Conservation (phyloP, 1,140 invertebrate genomes). For the Rhopalosiphum padi region DNA sequence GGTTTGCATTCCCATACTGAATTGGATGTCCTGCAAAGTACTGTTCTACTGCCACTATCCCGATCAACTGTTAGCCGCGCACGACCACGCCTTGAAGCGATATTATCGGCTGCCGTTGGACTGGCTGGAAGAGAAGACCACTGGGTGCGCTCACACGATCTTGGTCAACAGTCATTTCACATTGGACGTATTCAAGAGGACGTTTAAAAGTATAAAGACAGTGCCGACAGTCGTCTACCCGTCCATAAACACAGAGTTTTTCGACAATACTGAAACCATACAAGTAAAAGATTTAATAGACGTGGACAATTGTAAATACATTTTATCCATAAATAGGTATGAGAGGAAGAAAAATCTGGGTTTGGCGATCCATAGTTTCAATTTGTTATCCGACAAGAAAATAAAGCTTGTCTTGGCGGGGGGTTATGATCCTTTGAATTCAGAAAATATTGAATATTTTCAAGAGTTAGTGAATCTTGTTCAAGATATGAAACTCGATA, state of each 20-base stretch:
- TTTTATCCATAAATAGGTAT: conserved; percentile 96
- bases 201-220: conserved; percentile 76
- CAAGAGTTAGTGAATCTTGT: conserved; percentile 76
- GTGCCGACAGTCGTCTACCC: conserved; percentile 90
- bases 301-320: conserved; percentile 64
- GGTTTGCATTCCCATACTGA: conserved; percentile 82
- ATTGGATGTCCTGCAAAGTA: conserved; percentile 72
- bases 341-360: conserved; percentile 95
- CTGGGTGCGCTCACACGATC: conserved; percentile 82
- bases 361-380: conserved; percentile 83
- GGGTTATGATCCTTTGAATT: conserved; percentile 90
- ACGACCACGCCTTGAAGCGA: conserved; percentile 74
- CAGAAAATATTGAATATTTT: conserved; percentile 90
- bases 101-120: conserved; percentile 90
- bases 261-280: conserved; percentile 67
- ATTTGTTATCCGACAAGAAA: conserved; percentile 69
- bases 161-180: conserved; percentile 97
- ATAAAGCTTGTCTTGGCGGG: conserved; percentile 93
- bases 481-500: conserved; percentile 72
- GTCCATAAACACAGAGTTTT: conserved; percentile 83
- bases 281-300: conserved; percentile 14
- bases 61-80: conserved; percentile 83
- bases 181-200: conserved; percentile 80
- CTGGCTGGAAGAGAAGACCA: conserved; percentile 90
- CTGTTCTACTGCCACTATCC: conserved; percentile 99